phyloP scores from a whole-genome alignment of 30 jellyfish, hydroid and myxozoan genomes.

The Chrysaora quinquecirrha region DNA sequence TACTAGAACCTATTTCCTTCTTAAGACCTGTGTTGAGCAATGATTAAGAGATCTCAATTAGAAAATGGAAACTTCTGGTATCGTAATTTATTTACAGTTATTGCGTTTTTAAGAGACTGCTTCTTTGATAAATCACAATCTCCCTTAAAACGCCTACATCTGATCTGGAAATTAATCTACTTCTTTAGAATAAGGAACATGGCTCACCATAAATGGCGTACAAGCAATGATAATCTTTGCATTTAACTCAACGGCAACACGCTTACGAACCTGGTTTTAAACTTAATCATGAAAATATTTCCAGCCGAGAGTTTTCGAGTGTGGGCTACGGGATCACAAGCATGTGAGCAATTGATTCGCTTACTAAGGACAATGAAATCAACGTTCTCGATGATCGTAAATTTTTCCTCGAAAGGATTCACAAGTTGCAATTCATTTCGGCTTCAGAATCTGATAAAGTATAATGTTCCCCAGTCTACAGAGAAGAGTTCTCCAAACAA shows the following conservation, averaged over 20 bases:
- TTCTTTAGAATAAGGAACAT: not conserved
- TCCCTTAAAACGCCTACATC: not conserved
- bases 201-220: not conserved
- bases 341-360: constrained; percentile 40
- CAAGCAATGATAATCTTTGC: constrained; percentile 2
- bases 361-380: constrained; percentile 17
- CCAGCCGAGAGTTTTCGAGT: not conserved
- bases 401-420: constrained; percentile 52
- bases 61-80: not conserved
- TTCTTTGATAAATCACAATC: not conserved
- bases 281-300: constrained; percentile 7
- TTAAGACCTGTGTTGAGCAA: not conserved
- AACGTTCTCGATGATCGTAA: constrained; percentile 28
- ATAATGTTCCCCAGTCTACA: constrained; percentile 41
- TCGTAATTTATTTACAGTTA: not conserved
- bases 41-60: not conserved
- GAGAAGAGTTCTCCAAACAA: constrained; percentile 17
- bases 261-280: constrained; percentile 4
- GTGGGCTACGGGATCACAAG: constrained; percentile 21
- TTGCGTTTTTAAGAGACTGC: not conserved
- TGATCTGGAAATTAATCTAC: not conserved
- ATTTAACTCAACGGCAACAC: constrained; percentile 9
- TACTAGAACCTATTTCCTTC: not conserved
- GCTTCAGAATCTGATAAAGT: constrained; percentile 22
- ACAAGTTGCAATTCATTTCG: constrained; percentile 33